Base-by-base conservation (phyloP, 2,113 vertebrate species). In the Astur gentilis region DNA sequence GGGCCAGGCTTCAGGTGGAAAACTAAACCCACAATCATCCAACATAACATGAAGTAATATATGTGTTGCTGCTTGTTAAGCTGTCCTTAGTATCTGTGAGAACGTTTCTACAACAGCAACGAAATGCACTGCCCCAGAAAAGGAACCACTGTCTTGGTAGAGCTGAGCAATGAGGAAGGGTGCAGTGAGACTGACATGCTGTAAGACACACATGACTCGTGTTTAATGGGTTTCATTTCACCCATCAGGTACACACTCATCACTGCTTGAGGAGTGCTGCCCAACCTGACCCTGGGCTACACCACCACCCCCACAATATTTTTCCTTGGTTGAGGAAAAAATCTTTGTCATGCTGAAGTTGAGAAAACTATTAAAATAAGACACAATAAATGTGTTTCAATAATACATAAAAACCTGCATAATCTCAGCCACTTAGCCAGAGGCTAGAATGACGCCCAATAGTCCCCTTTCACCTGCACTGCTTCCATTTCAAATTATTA, bases 281-380 rank as follows among this genome's bases (percentile, higher is more conserved):
- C 10, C 42, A 65, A 9, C 12, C 9, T n/a, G 32, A 44, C 32
- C n/a, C 23, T 17, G 19, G 12, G 22, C 62, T 89, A 47, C 38
- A 80, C 17, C 20, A 8, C 11, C 2, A 6, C 0, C 38, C 8
- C 6, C 13, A 3, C 15, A 29, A 9, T 6, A n/a, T 31, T 72
- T 19, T 42, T 20, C 8, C 36, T 45, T 17, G 6, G 11, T 6
- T 54, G 31, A 75, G 5, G n/a, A 60, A 65, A 54, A 78, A 40
- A 42, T 11, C 8, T 8, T 13, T 47, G 7, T 45, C 38, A 31
- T 27, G 26, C 16, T 75, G n/a, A 87, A 47, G 32, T 34, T 60
- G 9, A 49, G 15, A 65, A 79, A 65, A 11, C 25, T 58, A 40
- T n/a, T 42, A 61, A 71, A 66, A 10, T n/a, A 55, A 69, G 25